These are phyloP conservation scores for Bunonema sp. DNA, from an alignment of 2,888 invertebrate species.

Conservation along the genomic window DNA sequence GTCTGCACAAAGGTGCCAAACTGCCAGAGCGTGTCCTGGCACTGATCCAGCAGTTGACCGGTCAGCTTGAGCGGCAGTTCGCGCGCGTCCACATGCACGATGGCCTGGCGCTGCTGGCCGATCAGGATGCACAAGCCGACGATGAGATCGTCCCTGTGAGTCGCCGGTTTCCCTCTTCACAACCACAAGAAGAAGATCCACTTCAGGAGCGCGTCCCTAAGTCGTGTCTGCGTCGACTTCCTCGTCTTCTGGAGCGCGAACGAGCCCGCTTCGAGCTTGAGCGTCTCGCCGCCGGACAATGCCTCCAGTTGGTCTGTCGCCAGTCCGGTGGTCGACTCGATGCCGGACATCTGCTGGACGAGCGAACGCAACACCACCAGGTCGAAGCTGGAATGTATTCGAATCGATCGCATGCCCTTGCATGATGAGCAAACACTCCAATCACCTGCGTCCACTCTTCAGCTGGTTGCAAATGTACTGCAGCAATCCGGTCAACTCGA, in stretches of 20 bases:
- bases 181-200: not conserved
- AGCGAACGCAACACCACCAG: conserved; percentile 79
- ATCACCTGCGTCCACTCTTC: conserved; percentile 77
- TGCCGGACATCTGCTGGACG: conserved; percentile 96
- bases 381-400: conserved; percentile 60
- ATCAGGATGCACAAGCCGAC: conserved; percentile 75
- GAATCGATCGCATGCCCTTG: not conserved
- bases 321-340: conserved; percentile 87
- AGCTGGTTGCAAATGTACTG: conserved; percentile 93
- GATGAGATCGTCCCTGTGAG: not conserved
- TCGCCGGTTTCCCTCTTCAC: not conserved
- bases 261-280: too few relatives aligned
- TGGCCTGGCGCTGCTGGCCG: conserved; percentile 89
- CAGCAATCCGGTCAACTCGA: conserved; percentile 79
- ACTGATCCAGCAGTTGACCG: conserved; percentile 62
- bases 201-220: conserved; percentile 84
- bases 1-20: conserved; percentile 87
- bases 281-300: conserved; percentile 84
- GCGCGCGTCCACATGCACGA: conserved; percentile 57
- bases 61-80: conserved; percentile 58
- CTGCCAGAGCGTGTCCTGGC: conserved; percentile 92
- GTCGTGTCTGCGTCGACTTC: too few relatives aligned
- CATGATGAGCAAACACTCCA: not conserved
- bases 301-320: conserved; percentile 88
- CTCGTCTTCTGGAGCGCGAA: too few relatives aligned